phyloP scores from a whole-genome alignment of 2,797 vertebrate genomes.

The Sarcophilus harrisii region DNA sequence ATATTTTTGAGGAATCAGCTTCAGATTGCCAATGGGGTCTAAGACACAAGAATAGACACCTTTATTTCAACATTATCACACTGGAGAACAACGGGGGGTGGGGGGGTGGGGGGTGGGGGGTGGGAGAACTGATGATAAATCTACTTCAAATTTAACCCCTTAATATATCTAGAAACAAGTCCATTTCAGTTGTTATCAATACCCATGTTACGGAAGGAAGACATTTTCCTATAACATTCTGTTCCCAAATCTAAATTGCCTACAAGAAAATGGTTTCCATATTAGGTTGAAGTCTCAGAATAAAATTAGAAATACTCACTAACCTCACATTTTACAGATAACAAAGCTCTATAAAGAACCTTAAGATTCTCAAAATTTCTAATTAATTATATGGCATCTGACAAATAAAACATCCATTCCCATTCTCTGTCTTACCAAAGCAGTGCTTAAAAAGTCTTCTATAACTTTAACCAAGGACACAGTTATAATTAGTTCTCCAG shows the following conservation, averaged over 20 bases:
- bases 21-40: not conserved
- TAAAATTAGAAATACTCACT: constrained; percentile 12
- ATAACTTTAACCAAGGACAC: constrained; percentile 74
- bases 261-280: constrained; percentile 6
- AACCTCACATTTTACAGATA: constrained; percentile 12
- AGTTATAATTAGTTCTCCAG: constrained; percentile 61
- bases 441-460: constrained; percentile 87
- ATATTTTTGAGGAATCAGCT: not conserved
- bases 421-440: constrained; percentile 84
- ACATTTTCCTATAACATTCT: constrained; percentile 30
- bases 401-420: not conserved
- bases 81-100: not conserved
- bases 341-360: not conserved
- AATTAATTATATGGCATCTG: accelerated
- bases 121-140: not conserved
- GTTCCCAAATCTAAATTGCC: not conserved
- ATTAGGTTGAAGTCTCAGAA: constrained; percentile 15
- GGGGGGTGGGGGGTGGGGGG: too few species aligned
- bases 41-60: not conserved
- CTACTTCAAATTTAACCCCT: not conserved
- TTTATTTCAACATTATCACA: not conserved
- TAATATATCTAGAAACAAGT: constrained; percentile 5
- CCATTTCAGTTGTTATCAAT: not conserved
- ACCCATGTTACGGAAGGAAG: not conserved
- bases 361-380: not conserved